Evolutionary conservation across 2,113 vertebrate genomes (phyloP).

Genomic region (Hemicordylus capensis): DNA sequence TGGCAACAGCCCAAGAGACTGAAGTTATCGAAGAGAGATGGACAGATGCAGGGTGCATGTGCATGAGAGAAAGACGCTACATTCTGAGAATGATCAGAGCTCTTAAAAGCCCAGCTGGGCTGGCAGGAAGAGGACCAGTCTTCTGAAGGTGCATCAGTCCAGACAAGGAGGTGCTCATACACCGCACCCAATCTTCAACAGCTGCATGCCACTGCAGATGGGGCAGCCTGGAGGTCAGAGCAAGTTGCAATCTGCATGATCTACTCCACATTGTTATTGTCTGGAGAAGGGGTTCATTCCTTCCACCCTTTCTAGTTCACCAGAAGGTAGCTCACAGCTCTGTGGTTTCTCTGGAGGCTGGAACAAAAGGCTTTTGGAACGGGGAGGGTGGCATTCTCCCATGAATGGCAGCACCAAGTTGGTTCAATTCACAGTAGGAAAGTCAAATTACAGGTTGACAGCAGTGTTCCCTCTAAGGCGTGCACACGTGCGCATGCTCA

Average conservation of each 20-base stretch:
- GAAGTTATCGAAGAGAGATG: background rate
- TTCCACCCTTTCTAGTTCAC: background rate
- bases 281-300: background rate
- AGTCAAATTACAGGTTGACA: too few species aligned
- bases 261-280: too few species aligned
- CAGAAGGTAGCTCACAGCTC: background rate
- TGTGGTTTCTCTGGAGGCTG: background rate
- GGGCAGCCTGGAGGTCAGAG: too few species aligned
- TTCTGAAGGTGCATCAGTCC: background rate
- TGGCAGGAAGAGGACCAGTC: background rate
- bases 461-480: too few species aligned
- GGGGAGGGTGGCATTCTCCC: background rate
- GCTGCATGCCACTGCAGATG: background rate
- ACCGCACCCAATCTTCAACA: background rate
- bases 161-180: background rate
- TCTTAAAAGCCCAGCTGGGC: background rate
- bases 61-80: background rate
- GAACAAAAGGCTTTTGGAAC: too few species aligned
- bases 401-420: background rate
- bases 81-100: background rate
- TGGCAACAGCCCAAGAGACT: slow-evolving; percentile 17
- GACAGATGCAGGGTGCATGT: slow-evolving; percentile 10
- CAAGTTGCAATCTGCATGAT: background rate
- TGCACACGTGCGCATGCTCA: too few species aligned
- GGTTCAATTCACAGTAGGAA: background rate